phyloP scores from a whole-genome alignment of 1,140 invertebrate species.

The Latrodectus geometricus region DNA sequence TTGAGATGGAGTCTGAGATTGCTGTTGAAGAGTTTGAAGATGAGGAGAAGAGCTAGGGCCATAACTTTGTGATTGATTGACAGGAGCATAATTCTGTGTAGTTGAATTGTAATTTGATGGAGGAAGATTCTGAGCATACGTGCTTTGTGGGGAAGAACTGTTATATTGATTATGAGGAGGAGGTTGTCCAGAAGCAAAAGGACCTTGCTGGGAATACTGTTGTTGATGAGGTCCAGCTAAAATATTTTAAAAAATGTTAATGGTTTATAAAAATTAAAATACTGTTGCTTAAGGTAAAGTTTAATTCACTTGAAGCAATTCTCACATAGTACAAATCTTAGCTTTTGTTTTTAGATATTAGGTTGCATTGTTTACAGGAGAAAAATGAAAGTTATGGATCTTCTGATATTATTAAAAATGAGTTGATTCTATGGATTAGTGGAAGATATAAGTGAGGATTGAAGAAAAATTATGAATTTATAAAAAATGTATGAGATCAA shows the following conservation, averaged over 20 bases:
- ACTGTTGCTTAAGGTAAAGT: too few relatives aligned
- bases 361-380: too few relatives aligned
- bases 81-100: not conserved
- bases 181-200: not conserved
- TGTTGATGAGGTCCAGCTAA: not conserved
- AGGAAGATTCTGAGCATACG: not conserved
- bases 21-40: not conserved
- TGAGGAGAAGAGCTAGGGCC: not conserved
- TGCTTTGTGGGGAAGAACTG: not conserved
- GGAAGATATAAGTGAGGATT: too few relatives aligned
- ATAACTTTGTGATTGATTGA: not conserved
- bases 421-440: too few relatives aligned
- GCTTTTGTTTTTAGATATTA: too few relatives aligned
- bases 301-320: too few relatives aligned
- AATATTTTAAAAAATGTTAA: not conserved
- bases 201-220: not conserved
- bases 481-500: too few relatives aligned
- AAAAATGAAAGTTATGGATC: too few relatives aligned
- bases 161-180: not conserved
- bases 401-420: too few relatives aligned
- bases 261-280: not conserved
- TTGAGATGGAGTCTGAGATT: not conserved
- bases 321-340: too few relatives aligned
- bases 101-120: not conserved
- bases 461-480: too few relatives aligned